Evolutionary conservation across 2,113 vertebrate species (phyloP).

Genomic region (Bungarus multicinctus): DNA sequence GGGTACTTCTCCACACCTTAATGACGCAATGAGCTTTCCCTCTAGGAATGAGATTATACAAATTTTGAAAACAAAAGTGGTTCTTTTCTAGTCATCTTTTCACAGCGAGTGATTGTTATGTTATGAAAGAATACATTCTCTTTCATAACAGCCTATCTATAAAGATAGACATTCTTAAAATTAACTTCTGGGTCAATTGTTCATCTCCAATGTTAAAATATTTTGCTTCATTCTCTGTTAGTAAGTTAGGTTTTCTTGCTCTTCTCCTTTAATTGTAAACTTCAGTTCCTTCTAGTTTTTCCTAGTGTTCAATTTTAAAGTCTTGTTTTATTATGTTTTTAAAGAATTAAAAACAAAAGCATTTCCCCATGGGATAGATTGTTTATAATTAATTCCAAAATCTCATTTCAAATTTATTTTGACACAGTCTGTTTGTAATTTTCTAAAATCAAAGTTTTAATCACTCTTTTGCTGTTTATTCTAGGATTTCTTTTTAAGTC

Average conservation of each 20-base stretch:
- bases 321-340: not conserved
- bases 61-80: not conserved
- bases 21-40: slow-evolving; percentile 35
- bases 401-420: not conserved
- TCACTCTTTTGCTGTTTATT: not conserved
- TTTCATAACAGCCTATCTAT: not conserved
- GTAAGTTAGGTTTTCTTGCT: not conserved
- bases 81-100: slow-evolving; percentile 18
- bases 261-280: not conserved
- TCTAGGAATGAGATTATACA: slow-evolving; percentile 14
- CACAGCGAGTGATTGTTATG: not conserved
- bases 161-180: not conserved
- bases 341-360: not conserved
- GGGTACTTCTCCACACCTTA: not conserved
- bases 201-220: not conserved
- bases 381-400: not conserved
- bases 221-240: not conserved
- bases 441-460: not conserved
- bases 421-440: not conserved
- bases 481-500: not conserved
- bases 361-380: not conserved
- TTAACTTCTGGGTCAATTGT: not conserved
- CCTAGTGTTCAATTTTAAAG: not conserved
- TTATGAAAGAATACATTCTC: not conserved
- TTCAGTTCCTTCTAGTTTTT: not conserved